phyloP scores from a whole-genome alignment of 1,140 invertebrate species.

The Argopecten irradians region DNA sequence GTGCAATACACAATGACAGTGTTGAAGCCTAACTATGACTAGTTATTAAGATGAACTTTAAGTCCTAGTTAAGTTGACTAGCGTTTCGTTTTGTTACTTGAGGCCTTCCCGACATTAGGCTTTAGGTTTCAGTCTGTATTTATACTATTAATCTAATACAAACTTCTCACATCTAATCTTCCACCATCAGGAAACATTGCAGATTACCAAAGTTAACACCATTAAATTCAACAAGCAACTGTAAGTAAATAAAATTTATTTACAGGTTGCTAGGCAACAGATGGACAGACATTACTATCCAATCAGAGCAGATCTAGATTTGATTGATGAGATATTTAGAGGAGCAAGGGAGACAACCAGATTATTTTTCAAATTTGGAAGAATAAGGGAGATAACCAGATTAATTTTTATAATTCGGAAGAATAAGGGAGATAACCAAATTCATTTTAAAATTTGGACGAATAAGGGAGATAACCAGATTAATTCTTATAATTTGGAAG shows the following conservation, averaged over 20 bases:
- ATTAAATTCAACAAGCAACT: neutral
- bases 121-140: neutral
- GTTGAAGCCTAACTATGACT: neutral
- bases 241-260: neutral
- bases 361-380: too few species aligned
- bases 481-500: too few species aligned
- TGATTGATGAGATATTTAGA: neutral
- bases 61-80: neutral
- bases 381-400: too few species aligned
- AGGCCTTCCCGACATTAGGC: neutral
- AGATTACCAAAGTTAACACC: neutral
- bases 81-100: neutral
- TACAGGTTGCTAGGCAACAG: neutral
- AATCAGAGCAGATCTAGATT: too few species aligned
- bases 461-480: too few species aligned
- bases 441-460: too few species aligned
- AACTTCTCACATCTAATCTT: neutral
- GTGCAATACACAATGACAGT: neutral
- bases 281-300: neutral
- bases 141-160: neutral
- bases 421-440: too few species aligned
- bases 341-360: neutral
- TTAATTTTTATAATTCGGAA: too few species aligned
- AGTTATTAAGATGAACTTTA: neutral
- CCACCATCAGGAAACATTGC: neutral